Base-by-base conservation (phyloP, 2,888 invertebrate species). In the Thecocarcelia acutangulata region DNA sequence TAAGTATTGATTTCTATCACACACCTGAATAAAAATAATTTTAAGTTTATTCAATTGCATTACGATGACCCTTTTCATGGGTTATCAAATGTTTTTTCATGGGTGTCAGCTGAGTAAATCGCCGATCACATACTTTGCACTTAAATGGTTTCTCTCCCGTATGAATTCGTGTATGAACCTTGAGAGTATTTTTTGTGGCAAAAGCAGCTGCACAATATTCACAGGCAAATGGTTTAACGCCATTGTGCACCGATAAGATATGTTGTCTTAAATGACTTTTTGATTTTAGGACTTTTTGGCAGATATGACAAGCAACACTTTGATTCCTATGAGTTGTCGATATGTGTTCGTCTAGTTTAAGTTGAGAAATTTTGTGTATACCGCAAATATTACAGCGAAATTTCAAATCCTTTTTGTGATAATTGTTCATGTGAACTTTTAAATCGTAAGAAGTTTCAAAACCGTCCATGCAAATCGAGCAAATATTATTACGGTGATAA, bases 161-260 rank as follows among this genome's bases (percentile, higher is more conserved):
- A 63, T 83, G 83, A 6, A 83, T 63, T 12, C 83, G 68, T 24
- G 81, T 81, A 61, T 83, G 83, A 3, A 83, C 79, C 13, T 82
- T 83, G 8, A 83, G 50, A 11, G 83, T 83, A 33, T 83, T 83
- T 24, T 82, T 82, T 8, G 83, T 82, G n/a, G 83, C 83, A 72
- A 83, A 83, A 11, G 70, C 76, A 37, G 79, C 66, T 33, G 79
- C 68, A 61, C 83, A 83, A 69, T 69, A 83, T 40, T 82, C 79
- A 33, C 83, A 83, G 15, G 69, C 44, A 54, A 63, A 83, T 1
- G 83, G 83, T 64, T 79, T 75, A 11, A 79, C 21, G 6, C 79
- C 79, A 52, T 79, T 83, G 61, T 83, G 83, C 15, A 83, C 82
- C 5, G 83, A 83, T 12, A 82, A 59, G 44, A 83, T 66, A 48